Conservation (phyloP, 1,140 invertebrate genomes). For the Drosophila ohnishii region DNA sequence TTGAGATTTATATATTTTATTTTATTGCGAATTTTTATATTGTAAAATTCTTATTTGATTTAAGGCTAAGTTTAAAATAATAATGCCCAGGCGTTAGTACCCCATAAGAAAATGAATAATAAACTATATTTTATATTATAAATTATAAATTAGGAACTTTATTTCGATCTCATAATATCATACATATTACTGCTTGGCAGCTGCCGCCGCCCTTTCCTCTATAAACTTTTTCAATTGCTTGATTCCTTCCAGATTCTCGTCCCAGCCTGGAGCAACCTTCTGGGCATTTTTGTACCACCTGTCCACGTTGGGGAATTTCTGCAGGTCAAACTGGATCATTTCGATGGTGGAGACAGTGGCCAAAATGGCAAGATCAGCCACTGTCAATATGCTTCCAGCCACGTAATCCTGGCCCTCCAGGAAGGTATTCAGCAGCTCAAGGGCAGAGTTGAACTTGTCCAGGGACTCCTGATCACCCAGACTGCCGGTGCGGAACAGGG, state of each 20-base stretch:
- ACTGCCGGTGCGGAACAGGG: slow-evolving; percentile 86
- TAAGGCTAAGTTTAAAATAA: not conserved
- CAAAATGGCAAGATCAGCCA: slow-evolving; percentile 88
- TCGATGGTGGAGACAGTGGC: slow-evolving; percentile 87
- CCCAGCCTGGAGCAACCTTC: slow-evolving; percentile 86
- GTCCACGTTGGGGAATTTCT: slow-evolving; percentile 87
- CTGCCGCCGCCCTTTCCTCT: not conserved
- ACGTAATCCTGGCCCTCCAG: slow-evolving; percentile 86
- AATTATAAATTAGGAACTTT: slow-evolving; percentile 3
- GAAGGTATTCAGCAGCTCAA: slow-evolving; percentile 87
- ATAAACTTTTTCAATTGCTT: slow-evolving; percentile 19
- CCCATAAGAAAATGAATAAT: not conserved
- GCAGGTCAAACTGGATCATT: slow-evolving; percentile 86
- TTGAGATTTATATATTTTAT: too few relatives aligned
- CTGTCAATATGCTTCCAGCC: slow-evolving; percentile 88
- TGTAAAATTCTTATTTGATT: too few relatives aligned
- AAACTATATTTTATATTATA: not conserved
- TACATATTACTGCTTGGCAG: slow-evolving; percentile 8
- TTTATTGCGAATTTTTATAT: too few relatives aligned
- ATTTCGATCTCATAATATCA: not conserved
- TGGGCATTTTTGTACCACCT: slow-evolving; percentile 89
- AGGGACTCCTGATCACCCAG: slow-evolving; percentile 86
- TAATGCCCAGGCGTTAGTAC: not conserved
- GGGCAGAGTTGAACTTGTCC: slow-evolving; percentile 85
- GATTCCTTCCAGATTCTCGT: slow-evolving; percentile 27